Evolutionary conservation across 2,113 vertebrate genomes (phyloP), one percentile per base, ranked within the genome.

Genomic region (Chroicocephalus ridibundus): DNA sequence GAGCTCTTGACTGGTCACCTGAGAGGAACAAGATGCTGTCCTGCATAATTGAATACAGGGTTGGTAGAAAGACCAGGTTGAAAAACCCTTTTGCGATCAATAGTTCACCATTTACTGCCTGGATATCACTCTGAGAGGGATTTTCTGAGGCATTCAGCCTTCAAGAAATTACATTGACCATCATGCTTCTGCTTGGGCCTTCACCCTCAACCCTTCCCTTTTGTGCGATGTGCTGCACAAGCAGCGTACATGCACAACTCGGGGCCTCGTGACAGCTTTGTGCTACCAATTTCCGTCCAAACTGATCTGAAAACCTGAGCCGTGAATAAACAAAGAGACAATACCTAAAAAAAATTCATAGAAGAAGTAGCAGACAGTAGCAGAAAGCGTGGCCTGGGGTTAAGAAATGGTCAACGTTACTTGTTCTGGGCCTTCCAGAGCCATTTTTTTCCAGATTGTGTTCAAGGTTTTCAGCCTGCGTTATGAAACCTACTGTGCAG

Each of bases 231-330:
- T 46, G 19, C 26, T 86, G 62, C 40, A 83, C 42, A 49, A 62
- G 21, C 4, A 34, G 2, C 9, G 27, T 27, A 15, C 0, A 1
- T 10, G 10, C 15, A 44, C 24, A 44, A 1, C 58, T 36, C 6
- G 19, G 52, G 32, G 58, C 3, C 24, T 40, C 1, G 0, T 6
- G 24, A 44, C 61, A 51, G 10, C 32, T 14, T 0, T 5, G 20
- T 15, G 40, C n/a, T 32, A 8, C 15, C 42, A 13, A 11, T 42
- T 80, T 51, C 32, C 13, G 38, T 42, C 11, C 85, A 72, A 54
- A 74, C 9, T 15, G 6, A 61, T 6, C 46, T 40, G 36, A 70
- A 87, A 86, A 69, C 21, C 34, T 31, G 44, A 77, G 14, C 36
- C 40, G 40, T 27, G 13, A 79, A 36, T 22, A 25, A 55, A 65